phyloP scores from a whole-genome alignment of 2,797 vertebrate genomes.

The Clangula hyemalis region DNA sequence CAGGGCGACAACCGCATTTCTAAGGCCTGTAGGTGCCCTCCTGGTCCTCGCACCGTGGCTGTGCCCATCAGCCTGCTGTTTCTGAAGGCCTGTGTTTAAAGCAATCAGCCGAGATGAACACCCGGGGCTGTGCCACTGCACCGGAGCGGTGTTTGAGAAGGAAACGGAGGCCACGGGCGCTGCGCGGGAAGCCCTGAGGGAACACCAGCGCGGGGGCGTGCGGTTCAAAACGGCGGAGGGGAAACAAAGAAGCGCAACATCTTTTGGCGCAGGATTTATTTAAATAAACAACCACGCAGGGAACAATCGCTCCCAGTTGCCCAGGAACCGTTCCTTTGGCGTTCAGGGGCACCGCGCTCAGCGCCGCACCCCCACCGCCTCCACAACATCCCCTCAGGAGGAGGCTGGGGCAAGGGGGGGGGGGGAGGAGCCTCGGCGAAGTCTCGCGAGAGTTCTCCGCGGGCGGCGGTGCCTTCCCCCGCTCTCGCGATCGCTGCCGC shows the following conservation, averaged over 20 bases:
- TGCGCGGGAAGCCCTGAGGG: not conserved
- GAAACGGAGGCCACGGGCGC: not conserved
- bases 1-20: fast-evolving
- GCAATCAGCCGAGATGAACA: not conserved
- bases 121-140: fast-evolving
- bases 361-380: no score
- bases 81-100: fast-evolving
- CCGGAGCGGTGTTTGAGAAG: not conserved
- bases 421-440: not conserved
- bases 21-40: no score
- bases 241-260: not conserved
- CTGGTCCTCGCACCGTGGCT: fast-evolving
- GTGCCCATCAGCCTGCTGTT: not conserved
- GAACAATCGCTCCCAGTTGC: fast-evolving
- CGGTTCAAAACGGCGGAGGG: not conserved
- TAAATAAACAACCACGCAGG: not conserved
- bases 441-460: not conserved
- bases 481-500: constrained; percentile 43
- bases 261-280: not conserved
- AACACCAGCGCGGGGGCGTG: fast-evolving
- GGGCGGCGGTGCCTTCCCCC: fast-evolving
- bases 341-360: fast-evolving
- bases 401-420: no score
- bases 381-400: no score
- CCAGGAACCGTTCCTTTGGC: fast-evolving